Percentiles rank a stretch among this genome's conserved stretches.
These are phyloP conservation scores for Pandion haliaetus DNA, from an alignment of 2,113 vertebrate species.

Conservation along the genomic window DNA sequence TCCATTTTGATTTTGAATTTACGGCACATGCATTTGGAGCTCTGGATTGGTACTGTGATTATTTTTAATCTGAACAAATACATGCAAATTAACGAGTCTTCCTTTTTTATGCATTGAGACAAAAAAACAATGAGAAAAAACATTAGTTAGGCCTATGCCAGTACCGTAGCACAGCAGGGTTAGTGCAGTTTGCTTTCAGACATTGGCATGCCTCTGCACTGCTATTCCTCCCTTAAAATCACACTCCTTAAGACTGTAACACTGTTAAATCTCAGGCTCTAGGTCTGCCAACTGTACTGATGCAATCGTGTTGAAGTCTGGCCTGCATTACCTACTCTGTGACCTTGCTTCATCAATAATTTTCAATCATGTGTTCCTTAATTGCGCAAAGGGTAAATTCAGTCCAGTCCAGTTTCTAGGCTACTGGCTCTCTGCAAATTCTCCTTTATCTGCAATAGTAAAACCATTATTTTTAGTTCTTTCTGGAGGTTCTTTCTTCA, in stretches of 20 bases:
- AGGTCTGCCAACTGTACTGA: background rate
- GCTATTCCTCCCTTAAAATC: background rate
- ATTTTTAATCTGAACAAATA: background rate
- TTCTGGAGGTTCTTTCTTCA: background rate
- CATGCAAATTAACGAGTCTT: background rate
- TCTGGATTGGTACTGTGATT: background rate
- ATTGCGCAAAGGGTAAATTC: background rate
- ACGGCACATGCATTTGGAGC: background rate
- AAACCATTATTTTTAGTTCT: background rate
- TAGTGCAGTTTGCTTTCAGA: background rate
- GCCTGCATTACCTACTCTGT: background rate
- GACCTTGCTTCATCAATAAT: background rate
- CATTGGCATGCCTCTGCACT: background rate
- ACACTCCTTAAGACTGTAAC: background rate
- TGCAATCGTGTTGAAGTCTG: background rate
- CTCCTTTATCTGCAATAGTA: background rate
- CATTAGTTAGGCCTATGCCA: fast-evolving
- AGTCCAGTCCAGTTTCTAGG: background rate
- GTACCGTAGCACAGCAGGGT: background rate
- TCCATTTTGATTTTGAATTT: background rate
- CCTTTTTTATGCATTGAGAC: background rate
- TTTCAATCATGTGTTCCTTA: background rate
- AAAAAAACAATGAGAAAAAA: background rate
- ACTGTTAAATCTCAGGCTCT: background rate
- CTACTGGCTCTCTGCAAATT: background rate